Conservation (phyloP, 2,797 vertebrate species). For the Alauda arvensis region DNA sequence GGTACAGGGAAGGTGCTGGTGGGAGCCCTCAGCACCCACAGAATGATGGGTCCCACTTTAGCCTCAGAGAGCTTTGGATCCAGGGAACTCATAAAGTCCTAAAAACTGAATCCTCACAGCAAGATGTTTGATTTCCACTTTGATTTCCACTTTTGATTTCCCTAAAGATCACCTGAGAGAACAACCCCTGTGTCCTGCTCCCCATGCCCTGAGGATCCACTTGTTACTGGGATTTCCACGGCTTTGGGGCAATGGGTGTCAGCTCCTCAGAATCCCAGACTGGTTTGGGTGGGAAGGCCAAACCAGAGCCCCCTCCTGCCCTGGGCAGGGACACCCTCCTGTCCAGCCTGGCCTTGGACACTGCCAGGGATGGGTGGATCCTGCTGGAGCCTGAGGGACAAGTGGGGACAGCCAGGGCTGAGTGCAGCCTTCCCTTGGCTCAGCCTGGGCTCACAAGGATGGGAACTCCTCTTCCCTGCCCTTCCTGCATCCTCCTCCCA, state of each 20-base stretch:
- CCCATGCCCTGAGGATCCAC: rapidly evolving
- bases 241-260: not conserved
- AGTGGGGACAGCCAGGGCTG: not conserved
- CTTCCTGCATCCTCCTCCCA: not conserved
- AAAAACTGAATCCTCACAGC: not conserved
- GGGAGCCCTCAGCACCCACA: not conserved
- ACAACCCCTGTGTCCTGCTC: rapidly evolving
- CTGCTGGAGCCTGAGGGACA: not conserved
- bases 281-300: not conserved
- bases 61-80: not conserved
- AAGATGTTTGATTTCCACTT: not conserved
- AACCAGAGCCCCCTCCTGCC: not conserved
- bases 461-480: not conserved
- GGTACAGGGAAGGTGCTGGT: not conserved
- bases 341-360: not conserved
- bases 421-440: not conserved
- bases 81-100: not conserved
- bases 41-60: not conserved
- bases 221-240: rapidly evolving
- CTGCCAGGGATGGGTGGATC: not conserved
- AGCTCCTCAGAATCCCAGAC: not conserved
- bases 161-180: not conserved
- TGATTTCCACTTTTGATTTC: not conserved
- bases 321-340: not conserved
- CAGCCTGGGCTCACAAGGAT: not conserved